phyloP scores from a whole-genome alignment of 2,797 vertebrate species.

The Rhabdophis nuchalis region DNA sequence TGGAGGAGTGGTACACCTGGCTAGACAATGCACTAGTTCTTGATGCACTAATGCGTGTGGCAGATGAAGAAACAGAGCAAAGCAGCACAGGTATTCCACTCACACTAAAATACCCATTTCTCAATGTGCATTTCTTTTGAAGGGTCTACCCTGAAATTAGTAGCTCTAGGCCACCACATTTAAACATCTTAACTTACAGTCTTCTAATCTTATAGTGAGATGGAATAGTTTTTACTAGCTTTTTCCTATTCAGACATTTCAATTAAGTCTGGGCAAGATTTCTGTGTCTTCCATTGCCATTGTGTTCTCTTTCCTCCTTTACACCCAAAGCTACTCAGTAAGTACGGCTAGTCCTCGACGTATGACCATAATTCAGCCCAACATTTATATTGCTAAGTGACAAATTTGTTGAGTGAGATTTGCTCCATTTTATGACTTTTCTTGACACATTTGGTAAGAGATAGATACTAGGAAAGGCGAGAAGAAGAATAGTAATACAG shows the following conservation, averaged over 20 bases:
- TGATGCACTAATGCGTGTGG: slow-evolving; percentile 94
- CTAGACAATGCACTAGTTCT: slow-evolving; percentile 95
- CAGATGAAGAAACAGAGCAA: slow-evolving; percentile 90
- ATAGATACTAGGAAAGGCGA: too few species aligned
- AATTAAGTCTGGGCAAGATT: background rate
- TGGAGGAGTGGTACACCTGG: slow-evolving; percentile 99
- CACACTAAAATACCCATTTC: background rate
- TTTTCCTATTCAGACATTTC: background rate
- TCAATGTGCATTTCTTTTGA: background rate
- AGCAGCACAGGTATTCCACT: slow-evolving; percentile 86
- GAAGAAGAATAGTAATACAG: too few species aligned
- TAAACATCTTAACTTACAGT: background rate
- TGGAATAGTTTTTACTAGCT: background rate
- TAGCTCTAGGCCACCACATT: background rate
- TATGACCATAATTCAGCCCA: too few species aligned
- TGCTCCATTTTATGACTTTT: too few species aligned
- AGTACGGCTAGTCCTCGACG: background rate
- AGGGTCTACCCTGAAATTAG: background rate
- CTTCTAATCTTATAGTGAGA: background rate
- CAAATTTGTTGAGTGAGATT: too few species aligned
- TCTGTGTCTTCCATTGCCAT: background rate
- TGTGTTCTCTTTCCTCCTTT: background rate
- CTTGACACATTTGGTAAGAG: too few species aligned
- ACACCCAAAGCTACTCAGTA: background rate
- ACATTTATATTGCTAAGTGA: too few species aligned